A percentile compares a stretch with the other conserved stretches of the same genome.
phyloP scores from a whole-genome alignment of 2,113 vertebrate genomes.

The Albula goreensis region DNA sequence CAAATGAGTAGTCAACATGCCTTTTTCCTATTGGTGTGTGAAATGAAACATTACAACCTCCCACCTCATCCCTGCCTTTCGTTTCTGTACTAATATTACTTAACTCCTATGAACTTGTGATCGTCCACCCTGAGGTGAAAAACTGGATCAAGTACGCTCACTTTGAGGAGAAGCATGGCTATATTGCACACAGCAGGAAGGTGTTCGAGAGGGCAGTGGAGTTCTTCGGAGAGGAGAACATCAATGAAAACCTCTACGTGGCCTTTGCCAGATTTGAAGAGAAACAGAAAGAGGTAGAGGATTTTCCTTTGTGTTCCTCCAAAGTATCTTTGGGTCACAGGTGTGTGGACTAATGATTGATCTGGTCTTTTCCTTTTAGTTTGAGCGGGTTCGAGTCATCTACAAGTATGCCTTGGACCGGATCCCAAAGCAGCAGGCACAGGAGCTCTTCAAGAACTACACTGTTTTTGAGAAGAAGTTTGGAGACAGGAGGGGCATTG shows the following conservation, averaged over 20 bases:
- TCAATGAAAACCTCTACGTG: conserved; percentile 89
- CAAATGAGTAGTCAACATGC: background rate
- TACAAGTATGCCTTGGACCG: conserved; percentile 94
- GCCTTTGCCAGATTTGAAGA: conserved; percentile 95
- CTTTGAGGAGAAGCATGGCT: conserved; percentile 94
- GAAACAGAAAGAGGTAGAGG: conserved; percentile 88
- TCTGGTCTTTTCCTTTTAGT: conserved; percentile 65
- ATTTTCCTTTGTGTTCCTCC: background rate
- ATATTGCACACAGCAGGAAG: conserved; percentile 84
- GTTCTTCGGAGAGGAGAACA: conserved; percentile 91
- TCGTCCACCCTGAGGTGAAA: conserved; percentile 92
- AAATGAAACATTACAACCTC: background rate
- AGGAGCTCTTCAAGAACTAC: conserved; percentile 97
- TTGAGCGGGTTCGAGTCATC: conserved; percentile 93
- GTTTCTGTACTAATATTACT: conserved; percentile 51
- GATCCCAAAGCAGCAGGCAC: conserved; percentile 92
- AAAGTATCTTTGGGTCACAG: background rate
- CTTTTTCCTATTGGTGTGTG: background rate
- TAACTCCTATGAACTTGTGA: conserved; percentile 80
- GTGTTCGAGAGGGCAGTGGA: conserved; percentile 91
- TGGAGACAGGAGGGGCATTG: conserved; percentile 92
- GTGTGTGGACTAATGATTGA: background rate
- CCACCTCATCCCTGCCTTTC: background rate
- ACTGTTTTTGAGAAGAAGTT: conserved; percentile 98
- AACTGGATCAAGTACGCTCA: conserved; percentile 99